Base-by-base conservation (phyloP, 2,113 vertebrate species). In the Poeciliopsis turrubarensis region DNA sequence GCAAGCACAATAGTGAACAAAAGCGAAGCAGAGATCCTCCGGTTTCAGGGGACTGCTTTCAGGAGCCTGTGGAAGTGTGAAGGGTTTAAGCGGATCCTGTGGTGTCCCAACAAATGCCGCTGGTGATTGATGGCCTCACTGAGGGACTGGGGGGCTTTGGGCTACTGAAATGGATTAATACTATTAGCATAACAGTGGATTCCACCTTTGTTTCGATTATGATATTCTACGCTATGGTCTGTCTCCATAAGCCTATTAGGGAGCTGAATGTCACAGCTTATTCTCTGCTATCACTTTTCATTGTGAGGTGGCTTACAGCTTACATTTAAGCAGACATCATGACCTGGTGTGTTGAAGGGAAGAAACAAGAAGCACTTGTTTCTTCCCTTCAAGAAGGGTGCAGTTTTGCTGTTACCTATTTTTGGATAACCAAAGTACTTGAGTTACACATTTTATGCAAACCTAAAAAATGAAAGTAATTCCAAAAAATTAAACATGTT, bases 171-270 rank as follows among this genome's bases (percentile, higher is more conserved):
- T 78, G 80, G 89, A 90, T 90, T 87, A 88, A 87, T 66, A 15
- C 3, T 62, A 93, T 93, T 92, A 84, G 86, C 91, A 93, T 92
- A 88, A 92, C 88, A 92, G 77, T 88, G 84, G 77, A 27, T 63
- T 2, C 15, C 83, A 81, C 81, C 82, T 89, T 93, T 90, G 86
- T 89, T 82, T 79, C 6, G 34, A 68, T 71, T 32, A 54, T 81
- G 76, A 90, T 87, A 75, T 80, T 90, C 82, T 79, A 51, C 75
- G 67, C 86, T 25, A 19, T 5, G 11, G 87, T 88, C 79, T 74
- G 75, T 84, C 86, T 84, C 82, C 41, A n/a, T 89, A 89, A 92
- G 86, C 89, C 89, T 89, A 80, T 92, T 89, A 87, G 80, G 75
- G 57, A 71, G 15, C 69, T 5, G 73, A 68, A 74, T 79, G 85